phyloP scores from a whole-genome alignment of 2,113 vertebrate genomes.

The Stegastes partitus region DNA sequence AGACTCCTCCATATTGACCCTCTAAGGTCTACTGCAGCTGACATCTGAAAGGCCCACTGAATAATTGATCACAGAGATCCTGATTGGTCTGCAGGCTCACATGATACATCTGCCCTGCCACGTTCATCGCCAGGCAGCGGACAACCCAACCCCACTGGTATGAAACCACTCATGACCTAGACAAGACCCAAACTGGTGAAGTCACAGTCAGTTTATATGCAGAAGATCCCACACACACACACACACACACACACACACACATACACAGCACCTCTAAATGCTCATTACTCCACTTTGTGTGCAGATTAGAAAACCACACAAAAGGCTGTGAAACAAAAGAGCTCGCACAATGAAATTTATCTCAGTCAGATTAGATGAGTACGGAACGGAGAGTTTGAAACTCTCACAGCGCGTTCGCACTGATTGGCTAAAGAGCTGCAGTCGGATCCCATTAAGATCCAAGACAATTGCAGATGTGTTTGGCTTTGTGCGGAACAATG shows the following conservation, averaged over 20 bases:
- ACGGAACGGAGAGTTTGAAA: conserved; percentile 33
- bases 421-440: conserved; percentile 52
- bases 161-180: conserved; percentile 41
- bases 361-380: conserved; percentile 53
- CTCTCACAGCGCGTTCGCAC: conserved; percentile 23
- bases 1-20: conserved; percentile 44
- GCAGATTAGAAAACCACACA: conserved; percentile 55
- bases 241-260: not conserved
- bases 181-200: conserved; percentile 22
- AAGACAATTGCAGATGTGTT: conserved; percentile 55
- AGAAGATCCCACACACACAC: not conserved
- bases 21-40: conserved; percentile 44
- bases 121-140: conserved; percentile 39
- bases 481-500: conserved; percentile 27
- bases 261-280: conserved; percentile 14
- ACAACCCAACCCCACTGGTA: conserved; percentile 24
- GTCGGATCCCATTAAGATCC: conserved; percentile 52
- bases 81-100: conserved; percentile 65
- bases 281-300: conserved; percentile 33
- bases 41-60: conserved; percentile 72
- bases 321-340: conserved; percentile 53
- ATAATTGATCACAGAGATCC: conserved; percentile 75
- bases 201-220: conserved; percentile 27
- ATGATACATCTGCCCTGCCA: conserved; percentile 53
- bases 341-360: conserved; percentile 46